These are phyloP conservation scores for Bubalus kerabau DNA, from an alignment of 2,113 vertebrate genomes.

Conservation along the genomic window DNA sequence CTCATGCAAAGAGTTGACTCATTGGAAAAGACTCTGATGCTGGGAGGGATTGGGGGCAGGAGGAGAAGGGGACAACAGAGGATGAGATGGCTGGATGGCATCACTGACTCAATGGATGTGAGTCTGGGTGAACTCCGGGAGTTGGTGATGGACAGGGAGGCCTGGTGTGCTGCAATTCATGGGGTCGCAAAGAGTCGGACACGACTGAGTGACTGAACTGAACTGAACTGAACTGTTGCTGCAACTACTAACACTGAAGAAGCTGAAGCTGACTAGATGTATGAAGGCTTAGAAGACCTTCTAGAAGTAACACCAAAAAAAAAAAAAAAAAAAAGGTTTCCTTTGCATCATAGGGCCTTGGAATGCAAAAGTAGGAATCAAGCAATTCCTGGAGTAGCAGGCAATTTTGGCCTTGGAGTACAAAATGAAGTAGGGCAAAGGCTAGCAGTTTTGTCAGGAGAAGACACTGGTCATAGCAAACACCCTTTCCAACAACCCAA, in stretches of 20 bases:
- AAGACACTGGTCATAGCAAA: not conserved
- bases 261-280: not conserved
- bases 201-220: too few relatives aligned
- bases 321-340: not conserved
- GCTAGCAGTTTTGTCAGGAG: not conserved
- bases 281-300: not conserved
- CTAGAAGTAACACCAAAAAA: not conserved
- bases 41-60: too few relatives aligned
- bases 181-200: too few relatives aligned
- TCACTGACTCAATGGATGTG: too few relatives aligned
- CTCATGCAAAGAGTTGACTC: too few relatives aligned
- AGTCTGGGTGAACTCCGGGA: too few relatives aligned
- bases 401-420: not conserved
- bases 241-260: not conserved
- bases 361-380: not conserved
- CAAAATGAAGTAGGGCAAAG: not conserved
- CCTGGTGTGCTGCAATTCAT: too few relatives aligned
- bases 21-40: too few relatives aligned
- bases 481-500: not conserved
- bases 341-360: not conserved
- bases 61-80: too few relatives aligned
- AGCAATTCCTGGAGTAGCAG: not conserved
- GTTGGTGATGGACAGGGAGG: too few relatives aligned
- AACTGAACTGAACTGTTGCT: too few relatives aligned
- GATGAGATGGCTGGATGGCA: too few relatives aligned